Evolutionary conservation across 2,113 vertebrate genomes (phyloP).

Genomic region (Anarrhichthys ocellatus): DNA sequence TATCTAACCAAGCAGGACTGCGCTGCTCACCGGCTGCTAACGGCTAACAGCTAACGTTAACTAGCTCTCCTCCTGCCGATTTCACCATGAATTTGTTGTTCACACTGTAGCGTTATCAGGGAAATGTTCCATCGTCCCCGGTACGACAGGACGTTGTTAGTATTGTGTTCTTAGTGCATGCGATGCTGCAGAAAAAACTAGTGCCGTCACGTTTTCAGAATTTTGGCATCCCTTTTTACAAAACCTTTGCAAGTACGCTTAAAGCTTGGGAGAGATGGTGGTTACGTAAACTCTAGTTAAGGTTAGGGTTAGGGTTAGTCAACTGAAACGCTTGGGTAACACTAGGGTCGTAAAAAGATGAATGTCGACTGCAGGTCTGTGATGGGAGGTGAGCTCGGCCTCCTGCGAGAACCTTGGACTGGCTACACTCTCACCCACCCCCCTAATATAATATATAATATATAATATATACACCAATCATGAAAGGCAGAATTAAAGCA

Average conservation of each 20-base stretch:
- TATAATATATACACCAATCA: not conserved
- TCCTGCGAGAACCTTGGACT: not conserved
- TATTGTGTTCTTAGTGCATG: not conserved
- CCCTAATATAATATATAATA: not conserved
- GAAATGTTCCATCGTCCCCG: too few relatives aligned
- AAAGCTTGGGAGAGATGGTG: not conserved
- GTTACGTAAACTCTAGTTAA: too few relatives aligned
- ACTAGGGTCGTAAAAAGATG: not conserved
- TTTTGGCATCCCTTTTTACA: not conserved
- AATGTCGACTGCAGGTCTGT: not conserved
- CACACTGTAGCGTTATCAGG: too few relatives aligned
- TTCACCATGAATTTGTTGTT: too few relatives aligned
- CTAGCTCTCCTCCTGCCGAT: too few relatives aligned
- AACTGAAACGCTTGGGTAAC: not conserved
- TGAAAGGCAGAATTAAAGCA: not conserved
- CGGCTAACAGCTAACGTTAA: too few relatives aligned
- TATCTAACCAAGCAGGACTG: too few relatives aligned
- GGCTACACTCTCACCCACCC: not conserved
- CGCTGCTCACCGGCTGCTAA: too few relatives aligned
- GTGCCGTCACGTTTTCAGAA: too few relatives aligned
- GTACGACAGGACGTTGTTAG: not conserved
- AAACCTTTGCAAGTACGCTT: not conserved
- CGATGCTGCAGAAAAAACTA: not conserved
- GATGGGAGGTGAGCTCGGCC: not conserved
- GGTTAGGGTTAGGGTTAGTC: not conserved